A percentile compares a stretch with the other conserved stretches of the same genome.
Conservation (phyloP, 2,888 invertebrate species). For the Conops quadrifasciatus region DNA sequence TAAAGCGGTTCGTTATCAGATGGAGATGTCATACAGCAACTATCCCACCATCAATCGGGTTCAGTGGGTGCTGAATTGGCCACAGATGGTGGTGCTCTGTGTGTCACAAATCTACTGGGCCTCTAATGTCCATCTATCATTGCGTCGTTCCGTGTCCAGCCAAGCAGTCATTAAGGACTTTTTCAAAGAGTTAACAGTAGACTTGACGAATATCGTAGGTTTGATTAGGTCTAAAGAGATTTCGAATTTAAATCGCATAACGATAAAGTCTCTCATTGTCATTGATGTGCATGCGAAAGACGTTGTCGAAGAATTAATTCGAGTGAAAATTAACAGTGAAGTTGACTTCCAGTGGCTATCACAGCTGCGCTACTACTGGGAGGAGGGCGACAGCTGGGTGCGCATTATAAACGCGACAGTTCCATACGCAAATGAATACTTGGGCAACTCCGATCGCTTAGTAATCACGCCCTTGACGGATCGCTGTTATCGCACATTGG, state of each 20-base stretch:
- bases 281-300: conserved; percentile 79
- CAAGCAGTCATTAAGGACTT: conserved; percentile 65
- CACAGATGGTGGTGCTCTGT: conserved; percentile 73
- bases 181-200: conserved; percentile 64
- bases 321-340: conserved; percentile 67
- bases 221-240: conserved; percentile 70
- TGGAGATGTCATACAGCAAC: conserved; percentile 62
- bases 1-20: conserved; percentile 67
- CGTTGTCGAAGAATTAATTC: conserved; percentile 70
- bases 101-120: conserved; percentile 75
- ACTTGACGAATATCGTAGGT: conserved; percentile 69
- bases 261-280: conserved; percentile 74
- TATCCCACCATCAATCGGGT: conserved; percentile 64
- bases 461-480: conserved; percentile 71
- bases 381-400: conserved; percentile 68
- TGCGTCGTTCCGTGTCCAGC: conserved; percentile 65
- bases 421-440: conserved; percentile 76
- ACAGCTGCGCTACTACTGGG: conserved; percentile 77
- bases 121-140: conserved; percentile 68
- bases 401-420: conserved; percentile 75
- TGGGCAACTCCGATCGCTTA: conserved; percentile 74
- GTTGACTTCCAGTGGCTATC: conserved; percentile 77
- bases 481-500: conserved; percentile 75
- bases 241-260: conserved; percentile 70
- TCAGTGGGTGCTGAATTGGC: conserved; percentile 71